Evolutionary conservation across 2,113 vertebrate species (phyloP), one percentile per base, ranked within the genome.

Genomic region (Syngnathus scovelli): DNA sequence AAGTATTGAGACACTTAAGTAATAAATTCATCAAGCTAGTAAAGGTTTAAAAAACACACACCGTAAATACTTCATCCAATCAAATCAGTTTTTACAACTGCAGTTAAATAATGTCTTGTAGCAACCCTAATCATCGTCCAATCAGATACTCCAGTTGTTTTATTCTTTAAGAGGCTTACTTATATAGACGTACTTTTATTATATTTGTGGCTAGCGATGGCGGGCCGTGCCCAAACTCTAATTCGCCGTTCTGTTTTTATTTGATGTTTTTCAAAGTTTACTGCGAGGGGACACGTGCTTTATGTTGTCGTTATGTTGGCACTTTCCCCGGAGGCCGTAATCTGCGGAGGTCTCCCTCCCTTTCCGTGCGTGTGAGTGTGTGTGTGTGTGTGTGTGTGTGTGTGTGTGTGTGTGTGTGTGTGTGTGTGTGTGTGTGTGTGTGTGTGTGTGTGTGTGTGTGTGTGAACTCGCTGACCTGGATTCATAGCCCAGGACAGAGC

Each of bases 381-480:
- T 70, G 27, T 3, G 27, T 33, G 27, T 33, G 27, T 27, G 27
- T 27, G 23, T 27, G 41, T 43, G 21, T 66, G 67, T 73, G 21
- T 52, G 49, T 8, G 38, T 64, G 59, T 69, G 60, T 71, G n/a
- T 23, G 23, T 23, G 23, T 1, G 23, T 1, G 23, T 23, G 41
- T 43, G 21, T 62, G 67, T 71, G 21, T 52, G 49, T 7, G 38
- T 61, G 59, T 69, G 60, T 70, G 27, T 3, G 27, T 33, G 27
- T 33, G 23, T 23, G 23, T 23, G 23, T 1, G 23, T 1, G 23
- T 23, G 23, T 23, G 23, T 23, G 23, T 1, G 59, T 71, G 1
- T 73, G 61, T 77, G 41, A 77, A 80, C 75, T 78, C 72, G 72
- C 70, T 81, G 79, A 83, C 76, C 81, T 81, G 78, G 70, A 80